Evolutionary conservation across 2,888 invertebrate genomes (phyloP).

Genomic region (Callyntrura guangdongensis): DNA sequence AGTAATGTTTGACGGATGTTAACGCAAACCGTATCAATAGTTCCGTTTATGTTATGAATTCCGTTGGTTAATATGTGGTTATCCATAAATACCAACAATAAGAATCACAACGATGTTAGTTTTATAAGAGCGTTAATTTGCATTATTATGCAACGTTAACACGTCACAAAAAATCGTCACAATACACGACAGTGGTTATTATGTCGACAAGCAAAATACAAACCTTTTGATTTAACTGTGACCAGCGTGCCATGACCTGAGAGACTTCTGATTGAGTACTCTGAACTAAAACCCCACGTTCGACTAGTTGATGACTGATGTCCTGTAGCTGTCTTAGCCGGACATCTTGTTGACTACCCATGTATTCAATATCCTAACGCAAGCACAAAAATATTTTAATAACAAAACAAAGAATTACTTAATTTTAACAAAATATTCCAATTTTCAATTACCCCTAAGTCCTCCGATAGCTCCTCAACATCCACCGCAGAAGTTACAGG

Average conservation of each 20-base stretch:
- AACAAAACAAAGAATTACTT: neutral
- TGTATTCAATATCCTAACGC: slow-evolving; percentile 92
- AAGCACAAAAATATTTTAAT: slow-evolving; percentile 47
- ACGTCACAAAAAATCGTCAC: slow-evolving; percentile 15
- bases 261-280: slow-evolving; percentile 90
- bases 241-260: slow-evolving; percentile 89
- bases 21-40: slow-evolving; percentile 49
- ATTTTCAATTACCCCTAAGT: slow-evolving; percentile 90
- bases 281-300: slow-evolving; percentile 91
- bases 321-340: slow-evolving; percentile 91
- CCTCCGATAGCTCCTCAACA: slow-evolving; percentile 96
- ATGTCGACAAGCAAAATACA: slow-evolving; percentile 54
- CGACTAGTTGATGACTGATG: slow-evolving; percentile 91
- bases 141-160: neutral
- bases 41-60: slow-evolving; percentile 48
- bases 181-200: neutral
- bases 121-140: slow-evolving; percentile 48
- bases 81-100: slow-evolving; percentile 54
- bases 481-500: slow-evolving; percentile 91
- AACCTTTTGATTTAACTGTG: slow-evolving; percentile 90
- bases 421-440: neutral
- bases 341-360: slow-evolving; percentile 91
- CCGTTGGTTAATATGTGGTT: slow-evolving; percentile 61
- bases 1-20: slow-evolving; percentile 34
- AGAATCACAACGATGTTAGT: slow-evolving; percentile 78